phyloP scores from a whole-genome alignment of 2,113 vertebrate genomes.

The Neofelis nebulosa region DNA sequence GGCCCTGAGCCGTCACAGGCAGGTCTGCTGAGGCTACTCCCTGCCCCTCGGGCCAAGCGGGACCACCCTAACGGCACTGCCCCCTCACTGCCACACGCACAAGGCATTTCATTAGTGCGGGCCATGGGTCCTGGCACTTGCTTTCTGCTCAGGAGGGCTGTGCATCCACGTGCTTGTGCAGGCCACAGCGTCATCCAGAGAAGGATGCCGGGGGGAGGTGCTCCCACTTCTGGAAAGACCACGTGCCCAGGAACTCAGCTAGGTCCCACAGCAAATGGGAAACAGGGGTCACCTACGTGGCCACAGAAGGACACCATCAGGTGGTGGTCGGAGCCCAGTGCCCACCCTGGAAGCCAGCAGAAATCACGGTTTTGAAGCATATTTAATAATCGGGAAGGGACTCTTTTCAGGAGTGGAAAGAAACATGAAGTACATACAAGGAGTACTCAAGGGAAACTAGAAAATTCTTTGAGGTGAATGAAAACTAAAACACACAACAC shows the following conservation, averaged over 20 bases:
- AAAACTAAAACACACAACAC: neutral
- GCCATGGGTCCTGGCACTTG: rapidly evolving
- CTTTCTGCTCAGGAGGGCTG: neutral
- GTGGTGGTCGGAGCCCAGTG: rapidly evolving
- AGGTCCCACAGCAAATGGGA: neutral
- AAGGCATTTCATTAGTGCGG: neutral
- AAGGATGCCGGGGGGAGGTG: neutral
- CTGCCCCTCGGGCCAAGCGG: rapidly evolving
- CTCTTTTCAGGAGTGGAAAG: neutral
- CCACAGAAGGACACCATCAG: neutral
- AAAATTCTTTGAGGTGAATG: neutral
- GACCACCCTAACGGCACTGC: neutral
- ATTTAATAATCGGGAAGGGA: neutral
- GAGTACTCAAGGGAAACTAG: neutral
- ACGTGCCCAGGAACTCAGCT: neutral
- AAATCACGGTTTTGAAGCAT: neutral
- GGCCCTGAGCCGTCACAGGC: neutral
- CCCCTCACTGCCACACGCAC: neutral
- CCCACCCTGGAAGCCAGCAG: neutral
- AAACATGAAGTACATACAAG: neutral
- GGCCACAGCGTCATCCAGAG: rapidly evolving
- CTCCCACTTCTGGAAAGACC: neutral
- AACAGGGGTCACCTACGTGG: neutral
- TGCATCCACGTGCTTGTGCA: no score
- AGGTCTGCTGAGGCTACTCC: neutral